Base-by-base conservation (phyloP, 2,113 vertebrate genomes). In the Sturnira hondurensis region DNA sequence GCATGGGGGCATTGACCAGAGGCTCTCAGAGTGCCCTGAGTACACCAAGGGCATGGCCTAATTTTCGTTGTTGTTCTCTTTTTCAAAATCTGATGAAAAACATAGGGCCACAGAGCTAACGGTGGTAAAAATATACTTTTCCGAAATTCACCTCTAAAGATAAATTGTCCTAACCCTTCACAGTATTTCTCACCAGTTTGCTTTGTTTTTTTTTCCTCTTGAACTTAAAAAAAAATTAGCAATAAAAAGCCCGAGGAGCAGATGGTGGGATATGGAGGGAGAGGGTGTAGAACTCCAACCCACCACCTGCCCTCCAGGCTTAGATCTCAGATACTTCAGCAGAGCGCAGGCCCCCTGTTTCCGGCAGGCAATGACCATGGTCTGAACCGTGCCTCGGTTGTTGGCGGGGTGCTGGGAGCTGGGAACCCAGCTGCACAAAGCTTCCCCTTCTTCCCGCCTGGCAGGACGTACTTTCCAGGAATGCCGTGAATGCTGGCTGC, bases 161-260 rank as follows among this genome's bases (percentile, higher is more conserved):
- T 26, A 78, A 87, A 92, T 90, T 22, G 14, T 54, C 76, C 77
- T 87, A 91, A 10, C 12, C 38, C 43, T 92, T 95, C 84, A 36
- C 17, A 36, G 61, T 81, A 61, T 71, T 85, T 95, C 68, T 73
- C 68, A 50, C 67, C 73, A 87, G 11, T 82, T 70, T 47, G 47
- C 84, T 97, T 95, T 61, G 80, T 88, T 96, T 87, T 81, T 87
- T 81, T n/a, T n/a, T 85, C 41, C 61, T 33, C 36, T 90, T 67
- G 84, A 92, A 78, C 54, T 87, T 96, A 56, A 56, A 56, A 56
- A 95, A 95, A 82, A 56, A 56, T 19, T 8, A 56, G 54, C 86
- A 28, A 12, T 52, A 16, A 81, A 85, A 87, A 82, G 50, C 63
- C 36, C 0, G 67, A 71, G 61, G n/a, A 63, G 73, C 93, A 93